Percentiles rank a stretch among this genome's conserved stretches.
Evolutionary conservation across 2,797 vertebrate species (phyloP).

Genomic region (Trachurus trachurus): DNA sequence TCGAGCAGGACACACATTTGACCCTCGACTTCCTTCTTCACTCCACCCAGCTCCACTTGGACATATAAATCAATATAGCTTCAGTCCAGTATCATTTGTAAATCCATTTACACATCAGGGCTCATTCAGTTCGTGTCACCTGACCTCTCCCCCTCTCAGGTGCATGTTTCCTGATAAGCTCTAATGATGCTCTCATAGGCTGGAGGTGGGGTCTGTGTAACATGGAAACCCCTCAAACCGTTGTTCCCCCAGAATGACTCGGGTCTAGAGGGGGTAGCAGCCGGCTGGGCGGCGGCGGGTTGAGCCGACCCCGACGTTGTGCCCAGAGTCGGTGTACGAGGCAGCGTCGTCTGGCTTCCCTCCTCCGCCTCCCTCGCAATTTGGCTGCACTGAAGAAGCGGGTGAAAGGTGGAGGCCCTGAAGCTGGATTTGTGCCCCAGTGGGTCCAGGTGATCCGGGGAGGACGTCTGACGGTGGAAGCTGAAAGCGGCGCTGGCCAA

Average conservation of each 20-base stretch:
- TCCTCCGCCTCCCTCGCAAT: constrained; percentile 92
- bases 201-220: constrained; percentile 91
- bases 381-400: constrained; percentile 93
- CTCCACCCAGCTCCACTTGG: constrained; percentile 17
- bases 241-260: constrained; percentile 94
- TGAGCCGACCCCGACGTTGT: constrained; percentile 70
- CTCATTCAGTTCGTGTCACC: constrained; percentile 41
- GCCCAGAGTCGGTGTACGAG: constrained; percentile 82
- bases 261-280: constrained; percentile 80
- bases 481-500: constrained; percentile 94
- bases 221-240: constrained; percentile 85
- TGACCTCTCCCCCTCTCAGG: constrained; percentile 72
- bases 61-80: constrained; percentile 36
- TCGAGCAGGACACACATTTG: constrained; percentile 11
- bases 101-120: constrained; percentile 38
- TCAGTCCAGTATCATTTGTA: constrained; percentile 39
- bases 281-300: constrained; percentile 62
- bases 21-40: not conserved
- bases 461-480: constrained; percentile 92
- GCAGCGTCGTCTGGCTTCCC: constrained; percentile 90
- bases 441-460: constrained; percentile 90
- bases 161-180: constrained; percentile 89
- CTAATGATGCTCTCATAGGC: constrained; percentile 97
- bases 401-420: constrained; percentile 96
- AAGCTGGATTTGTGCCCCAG: constrained; percentile 95